These are phyloP conservation scores for Zaprionus davidi DNA, from an alignment of 1,140 invertebrate genomes.

Conservation along the genomic window DNA sequence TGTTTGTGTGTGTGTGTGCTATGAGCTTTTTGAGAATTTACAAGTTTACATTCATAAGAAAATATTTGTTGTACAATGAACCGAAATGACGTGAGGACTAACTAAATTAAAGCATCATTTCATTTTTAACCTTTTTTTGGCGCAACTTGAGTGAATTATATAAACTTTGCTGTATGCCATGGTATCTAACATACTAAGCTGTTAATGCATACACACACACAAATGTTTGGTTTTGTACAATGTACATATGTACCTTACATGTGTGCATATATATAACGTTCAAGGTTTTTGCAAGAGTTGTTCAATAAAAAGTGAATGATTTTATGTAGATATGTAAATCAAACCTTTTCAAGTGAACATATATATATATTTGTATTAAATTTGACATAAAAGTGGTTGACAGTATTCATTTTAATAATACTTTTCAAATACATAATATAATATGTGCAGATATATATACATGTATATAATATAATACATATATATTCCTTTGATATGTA, in stretches of 20 bases:
- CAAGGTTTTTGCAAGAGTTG: conserved; percentile 54
- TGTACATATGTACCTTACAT: not conserved
- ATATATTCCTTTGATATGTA: conserved; percentile 2
- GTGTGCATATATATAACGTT: conserved; percentile 37
- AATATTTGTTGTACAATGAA: not conserved
- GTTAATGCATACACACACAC: conserved; percentile 6
- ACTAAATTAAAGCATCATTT: not conserved
- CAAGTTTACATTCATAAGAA: not conserved
- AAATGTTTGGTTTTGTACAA: conserved; percentile 12
- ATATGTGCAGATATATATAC: not conserved
- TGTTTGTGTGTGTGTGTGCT: not conserved
- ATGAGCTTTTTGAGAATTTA: not conserved
- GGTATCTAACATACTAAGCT: conserved; percentile 15
- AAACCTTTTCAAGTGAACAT: not conserved
- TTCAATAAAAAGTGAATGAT: conserved; percentile 26
- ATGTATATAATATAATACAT: not conserved
- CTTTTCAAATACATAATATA: not conserved
- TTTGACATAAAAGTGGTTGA: no score
- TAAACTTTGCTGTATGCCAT: conserved; percentile 21
- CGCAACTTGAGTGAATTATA: conserved; percentile 22
- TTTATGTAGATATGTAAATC: conserved; percentile 12
- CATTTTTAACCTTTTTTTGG: not conserved
- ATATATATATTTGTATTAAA: not conserved
- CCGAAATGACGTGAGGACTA: not conserved
- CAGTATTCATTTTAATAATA: not conserved